Evolutionary conservation across 2,888 invertebrate genomes (phyloP), one percentile per base, ranked within the genome.

Genomic region (Leptopterna dolabrata): DNA sequence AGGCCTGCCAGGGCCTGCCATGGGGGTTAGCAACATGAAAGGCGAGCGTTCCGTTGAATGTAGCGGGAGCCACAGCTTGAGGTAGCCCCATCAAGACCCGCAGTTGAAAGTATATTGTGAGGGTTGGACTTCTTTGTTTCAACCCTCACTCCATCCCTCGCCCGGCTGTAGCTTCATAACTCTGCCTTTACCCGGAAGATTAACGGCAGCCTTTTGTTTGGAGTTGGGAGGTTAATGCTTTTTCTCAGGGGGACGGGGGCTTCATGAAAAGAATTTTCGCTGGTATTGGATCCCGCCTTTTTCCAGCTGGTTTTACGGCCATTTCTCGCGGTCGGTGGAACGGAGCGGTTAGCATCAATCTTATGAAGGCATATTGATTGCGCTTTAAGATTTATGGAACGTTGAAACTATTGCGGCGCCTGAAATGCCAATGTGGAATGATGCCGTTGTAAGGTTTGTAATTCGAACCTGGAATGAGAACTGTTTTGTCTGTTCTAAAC

Each of bases 11-110:
- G n/a, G n/a, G 6, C 1, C 51, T 47, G n/a, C n/a, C n/a, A n/a
- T n/a, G 51, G 51, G n/a, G 51, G 87, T 89, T 89, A 87, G 24
- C 87, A 78, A 82, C 78, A 78, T 51, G n/a, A 51, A 51, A 51
- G 51, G 51, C 51, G n/a, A 16, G 51, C n/a, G n/a, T 51, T 51
- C 14, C 16, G 51, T 16, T 51, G 51, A 51, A 51, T 51, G 51
- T 16, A 51, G 51, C n/a, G 14, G 6, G n/a, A 51, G n/a, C 16
- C n/a, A n/a, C 4, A 51, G n/a, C n/a, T 51, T 51, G n/a, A 51
- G 51, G 51, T 51, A 16, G 51, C 51, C 51, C 51, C 51, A 16
- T 51, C 51, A 1, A 16, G 6, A 11, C 51, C 51, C 51, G 51
- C 51, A 51, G 16, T n/a, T 16, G n/a, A 51, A n/a, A 51, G 51